phyloP scores from a whole-genome alignment of 2,888 invertebrate genomes.

The Latheticus oryzae region DNA sequence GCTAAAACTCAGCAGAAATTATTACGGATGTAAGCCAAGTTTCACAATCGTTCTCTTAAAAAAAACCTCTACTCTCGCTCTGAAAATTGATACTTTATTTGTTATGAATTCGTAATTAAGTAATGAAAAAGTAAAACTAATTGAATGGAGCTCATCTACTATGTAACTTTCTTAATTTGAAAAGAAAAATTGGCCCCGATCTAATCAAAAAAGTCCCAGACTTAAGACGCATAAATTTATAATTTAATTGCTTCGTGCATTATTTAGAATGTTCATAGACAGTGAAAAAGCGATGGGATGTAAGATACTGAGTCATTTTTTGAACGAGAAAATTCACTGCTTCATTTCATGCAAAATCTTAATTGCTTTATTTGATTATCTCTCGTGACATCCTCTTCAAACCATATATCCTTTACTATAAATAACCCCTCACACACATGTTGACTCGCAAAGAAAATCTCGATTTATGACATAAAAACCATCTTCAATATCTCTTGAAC shows the following conservation, averaged over 20 bases:
- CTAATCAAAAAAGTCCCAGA: constrained; percentile 38
- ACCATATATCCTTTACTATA: no score
- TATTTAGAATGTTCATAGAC: constrained; percentile 14
- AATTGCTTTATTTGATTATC: no score
- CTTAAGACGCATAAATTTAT: constrained; percentile 18
- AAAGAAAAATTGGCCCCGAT: constrained; percentile 63
- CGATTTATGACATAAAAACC: no score
- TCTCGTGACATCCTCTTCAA: no score
- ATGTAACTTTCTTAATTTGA: constrained; percentile 62
- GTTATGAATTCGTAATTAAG: constrained; percentile 15
- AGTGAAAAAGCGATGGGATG: constrained; percentile 3
- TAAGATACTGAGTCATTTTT: no score
- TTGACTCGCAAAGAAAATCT: no score
- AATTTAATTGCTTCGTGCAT: constrained; percentile 16
- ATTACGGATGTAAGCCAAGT: constrained; percentile 16
- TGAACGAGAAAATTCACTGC: no score
- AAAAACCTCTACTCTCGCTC: neutral
- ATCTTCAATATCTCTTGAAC: no score
- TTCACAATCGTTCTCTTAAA: neutral
- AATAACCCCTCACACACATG: no score
- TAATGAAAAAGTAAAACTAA: constrained; percentile 44
- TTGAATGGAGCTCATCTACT: constrained; percentile 62
- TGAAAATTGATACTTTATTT: constrained; percentile 11
- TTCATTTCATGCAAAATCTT: no score
- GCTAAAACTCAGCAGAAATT: constrained; percentile 32